Evolutionary conservation across 2,888 invertebrate genomes (phyloP).

Genomic region (Nemoura dubitans): DNA sequence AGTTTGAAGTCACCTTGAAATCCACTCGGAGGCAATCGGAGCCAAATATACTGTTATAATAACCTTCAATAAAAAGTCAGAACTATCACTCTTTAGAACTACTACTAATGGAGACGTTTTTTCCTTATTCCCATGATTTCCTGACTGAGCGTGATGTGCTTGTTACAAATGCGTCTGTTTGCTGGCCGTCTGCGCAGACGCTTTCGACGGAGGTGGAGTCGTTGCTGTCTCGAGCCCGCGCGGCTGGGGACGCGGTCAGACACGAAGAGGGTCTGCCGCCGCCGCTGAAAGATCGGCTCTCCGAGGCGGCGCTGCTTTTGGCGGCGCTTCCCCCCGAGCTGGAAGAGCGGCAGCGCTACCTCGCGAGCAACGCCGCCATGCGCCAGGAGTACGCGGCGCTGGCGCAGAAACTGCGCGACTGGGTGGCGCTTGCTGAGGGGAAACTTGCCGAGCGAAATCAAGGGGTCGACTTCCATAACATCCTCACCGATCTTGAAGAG

Average conservation of each 20-base stretch:
- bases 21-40: no score
- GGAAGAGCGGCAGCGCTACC: conserved; percentile 81
- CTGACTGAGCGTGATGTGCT: no score
- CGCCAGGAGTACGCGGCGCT: conserved; percentile 80
- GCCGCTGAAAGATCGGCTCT: conserved; percentile 82
- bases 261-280: conserved; percentile 83
- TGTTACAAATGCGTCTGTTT: no score
- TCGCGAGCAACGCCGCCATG: conserved; percentile 78
- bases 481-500: conserved; percentile 82
- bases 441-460: conserved; percentile 80
- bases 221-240: conserved; percentile 74
- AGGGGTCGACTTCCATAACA: conserved; percentile 88
- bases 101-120: no score
- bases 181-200: conserved; percentile 54
- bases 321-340: conserved; percentile 82
- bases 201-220: conserved; percentile 75
- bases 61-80: no score
- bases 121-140: no score
- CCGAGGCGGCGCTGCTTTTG: conserved; percentile 82
- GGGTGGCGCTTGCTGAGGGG: conserved; percentile 85
- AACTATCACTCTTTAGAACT: no score
- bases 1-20: no score
- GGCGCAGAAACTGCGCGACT: conserved; percentile 80
- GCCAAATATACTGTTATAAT: no score
- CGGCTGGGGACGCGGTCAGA: conserved; percentile 75